Conservation (phyloP, 1,140 invertebrate genomes). For the Augochlora pura region DNA sequence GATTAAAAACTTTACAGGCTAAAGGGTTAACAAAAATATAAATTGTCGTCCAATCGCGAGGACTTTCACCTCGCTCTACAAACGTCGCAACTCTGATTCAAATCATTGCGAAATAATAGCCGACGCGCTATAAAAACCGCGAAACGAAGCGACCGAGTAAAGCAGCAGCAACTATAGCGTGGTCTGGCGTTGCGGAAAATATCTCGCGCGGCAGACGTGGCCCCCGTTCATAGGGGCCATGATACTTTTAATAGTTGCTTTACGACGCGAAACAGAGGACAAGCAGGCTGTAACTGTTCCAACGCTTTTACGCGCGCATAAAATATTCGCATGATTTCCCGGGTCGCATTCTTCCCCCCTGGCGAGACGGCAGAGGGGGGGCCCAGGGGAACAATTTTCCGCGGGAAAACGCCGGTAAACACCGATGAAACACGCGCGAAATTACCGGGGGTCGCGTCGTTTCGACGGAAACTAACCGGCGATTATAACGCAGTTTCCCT, state of each 20-base stretch:
- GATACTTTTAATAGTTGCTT: conserved; percentile 49
- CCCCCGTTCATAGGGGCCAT: conserved; percentile 15
- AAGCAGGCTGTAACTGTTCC: conserved; percentile 45
- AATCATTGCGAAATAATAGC: too few relatives aligned
- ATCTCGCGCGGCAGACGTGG: not conserved
- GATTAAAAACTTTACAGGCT: too few relatives aligned
- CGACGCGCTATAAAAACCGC: too few relatives aligned
- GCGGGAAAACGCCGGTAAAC: conserved; percentile 36
- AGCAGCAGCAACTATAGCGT: too few relatives aligned
- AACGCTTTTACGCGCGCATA: conserved; percentile 48
- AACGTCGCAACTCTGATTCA: too few relatives aligned
- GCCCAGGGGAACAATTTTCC: conserved; percentile 59
- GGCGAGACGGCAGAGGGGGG: too few relatives aligned
- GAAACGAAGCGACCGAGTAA: not conserved
- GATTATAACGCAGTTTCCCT: conserved; percentile 13
- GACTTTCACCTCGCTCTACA: too few relatives aligned
- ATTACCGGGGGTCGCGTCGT: conserved; percentile 39
- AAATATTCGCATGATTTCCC: conserved; percentile 63
- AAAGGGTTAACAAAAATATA: too few relatives aligned
- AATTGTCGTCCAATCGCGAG: too few relatives aligned
- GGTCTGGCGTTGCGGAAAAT: not conserved
- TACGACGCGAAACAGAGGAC: conserved; percentile 11
- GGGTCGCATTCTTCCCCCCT: conserved; percentile 31
- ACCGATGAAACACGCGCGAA: conserved; percentile 43
- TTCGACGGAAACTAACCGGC: not conserved